Percentiles rank a stretch among this genome's conserved stretches.
phyloP scores from a whole-genome alignment of 2,113 vertebrate genomes.

The Chloebia gouldiae region DNA sequence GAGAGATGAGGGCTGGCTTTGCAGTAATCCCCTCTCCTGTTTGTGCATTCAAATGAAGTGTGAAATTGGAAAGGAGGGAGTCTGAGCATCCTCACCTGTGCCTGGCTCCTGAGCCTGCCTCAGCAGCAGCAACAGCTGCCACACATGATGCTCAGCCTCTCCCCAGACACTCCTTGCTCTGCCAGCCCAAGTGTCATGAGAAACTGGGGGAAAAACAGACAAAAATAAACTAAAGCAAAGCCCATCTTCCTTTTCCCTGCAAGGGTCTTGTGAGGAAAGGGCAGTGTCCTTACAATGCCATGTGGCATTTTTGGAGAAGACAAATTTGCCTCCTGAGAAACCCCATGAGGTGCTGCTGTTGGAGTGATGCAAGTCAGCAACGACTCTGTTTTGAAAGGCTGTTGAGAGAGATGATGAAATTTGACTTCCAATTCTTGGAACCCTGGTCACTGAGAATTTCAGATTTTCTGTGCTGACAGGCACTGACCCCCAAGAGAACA shows the following conservation, averaged over 20 bases:
- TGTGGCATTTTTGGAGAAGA: neutral
- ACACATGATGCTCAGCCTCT: neutral
- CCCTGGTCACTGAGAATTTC: neutral
- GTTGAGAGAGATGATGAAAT: neutral
- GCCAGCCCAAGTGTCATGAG: neutral
- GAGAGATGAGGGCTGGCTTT: neutral
- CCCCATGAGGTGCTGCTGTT: neutral
- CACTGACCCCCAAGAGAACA: neutral
- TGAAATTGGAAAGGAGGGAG: neutral
- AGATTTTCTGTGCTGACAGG: neutral
- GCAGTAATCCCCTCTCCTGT: neutral
- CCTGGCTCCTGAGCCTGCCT: neutral
- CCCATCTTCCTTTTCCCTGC: neutral
- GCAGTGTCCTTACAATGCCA: neutral
- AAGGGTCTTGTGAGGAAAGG: neutral
- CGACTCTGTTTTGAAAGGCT: neutral
- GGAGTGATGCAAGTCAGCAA: neutral
- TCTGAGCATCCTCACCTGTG: neutral
- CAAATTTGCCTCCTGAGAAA: neutral
- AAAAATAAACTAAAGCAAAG: neutral
- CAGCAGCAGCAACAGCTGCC: neutral
- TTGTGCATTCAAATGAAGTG: neutral
- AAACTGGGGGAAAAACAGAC: rapidly evolving
- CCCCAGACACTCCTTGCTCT: neutral
- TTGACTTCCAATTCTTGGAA: neutral